Evolutionary conservation across 2,797 vertebrate species (phyloP).

Genomic region (Dipus sagitta): DNA sequence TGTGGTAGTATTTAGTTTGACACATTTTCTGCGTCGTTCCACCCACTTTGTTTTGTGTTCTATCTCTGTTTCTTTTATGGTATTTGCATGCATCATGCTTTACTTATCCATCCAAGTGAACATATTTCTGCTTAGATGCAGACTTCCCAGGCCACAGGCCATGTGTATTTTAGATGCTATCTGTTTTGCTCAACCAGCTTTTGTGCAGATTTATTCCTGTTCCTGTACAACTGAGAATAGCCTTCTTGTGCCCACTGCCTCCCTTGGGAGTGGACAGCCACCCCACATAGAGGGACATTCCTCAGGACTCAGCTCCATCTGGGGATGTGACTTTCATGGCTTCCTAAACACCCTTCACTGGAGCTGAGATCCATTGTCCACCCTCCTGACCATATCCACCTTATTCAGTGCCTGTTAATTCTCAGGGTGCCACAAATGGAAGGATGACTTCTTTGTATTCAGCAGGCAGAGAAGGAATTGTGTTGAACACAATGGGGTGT

Average conservation of each 20-base stretch:
- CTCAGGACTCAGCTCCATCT: neutral
- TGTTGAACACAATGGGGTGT: fast-evolving
- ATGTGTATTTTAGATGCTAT: fast-evolving
- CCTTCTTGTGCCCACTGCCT: fast-evolving
- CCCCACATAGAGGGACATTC: fast-evolving
- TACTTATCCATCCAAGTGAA: neutral
- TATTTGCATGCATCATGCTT: neutral
- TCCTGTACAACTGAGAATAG: neutral
- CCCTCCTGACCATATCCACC: fast-evolving
- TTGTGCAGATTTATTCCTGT: neutral
- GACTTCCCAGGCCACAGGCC: neutral
- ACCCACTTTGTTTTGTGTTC: neutral
- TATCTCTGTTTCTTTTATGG: neutral
- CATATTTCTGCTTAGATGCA: neutral
- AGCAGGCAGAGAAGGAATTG: neutral
- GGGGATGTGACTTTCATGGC: neutral
- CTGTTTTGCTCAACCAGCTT: neutral
- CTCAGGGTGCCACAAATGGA: neutral
- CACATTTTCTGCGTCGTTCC: fast-evolving
- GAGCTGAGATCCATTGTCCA: fast-evolving
- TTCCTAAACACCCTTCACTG: fast-evolving
- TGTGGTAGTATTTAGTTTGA: fast-evolving
- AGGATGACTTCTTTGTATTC: fast-evolving
- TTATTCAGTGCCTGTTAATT: too few relatives aligned
- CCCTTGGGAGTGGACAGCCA: neutral